Base-by-base conservation (phyloP, 2,888 invertebrate genomes). In the Dexiosoma caninum region DNA sequence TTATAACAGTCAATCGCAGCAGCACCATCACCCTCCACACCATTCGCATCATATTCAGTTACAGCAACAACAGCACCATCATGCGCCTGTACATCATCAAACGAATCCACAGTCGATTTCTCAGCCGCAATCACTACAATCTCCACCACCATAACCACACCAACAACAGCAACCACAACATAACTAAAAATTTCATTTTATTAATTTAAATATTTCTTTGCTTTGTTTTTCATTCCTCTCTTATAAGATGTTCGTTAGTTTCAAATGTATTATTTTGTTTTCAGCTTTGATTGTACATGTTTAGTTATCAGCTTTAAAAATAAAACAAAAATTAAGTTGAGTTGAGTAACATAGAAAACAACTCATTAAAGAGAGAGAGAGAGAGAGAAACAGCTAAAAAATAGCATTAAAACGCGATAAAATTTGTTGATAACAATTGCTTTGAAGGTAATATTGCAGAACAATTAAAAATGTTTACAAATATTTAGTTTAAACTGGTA, bases 161-260 rank as follows among this genome's bases (percentile, higher is more conserved):
- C 78, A 74, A 10, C 64, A 79, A 49, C 81, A 77, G 72, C 77
- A 81, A 69, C 55, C 81, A 69, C 77, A 64, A 81, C 72, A 77
- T 81, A 81, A 77, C 77, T 81, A 77, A 77, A 77, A 72, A 72
- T 77, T 69, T 81, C 76, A 70, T 57, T 71, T 62, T 55, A 51
- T n/a, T 35, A 44, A 8, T 16, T 40, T 60, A 51, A 59, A 57
- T 69, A 51, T 53, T 59, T 37, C 30, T 60, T 59, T 12, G 53
- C 35, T 75, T 70, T 27, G n/a, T 62, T 62, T 64, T 67, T 60
- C n/a, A 44, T 66, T 46, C 44, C 16, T 62, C 27, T 42, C 30
- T 5, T 27, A 27, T 27, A 59, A 51, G 27, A 57, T 53, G 51
- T 70, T 82, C 71, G 32, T 60, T 59, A 37, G 8, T 60, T 78